These are phyloP conservation scores for Drosophila ohnishii DNA, from an alignment of 1,140 invertebrate genomes.

Conservation along the genomic window DNA sequence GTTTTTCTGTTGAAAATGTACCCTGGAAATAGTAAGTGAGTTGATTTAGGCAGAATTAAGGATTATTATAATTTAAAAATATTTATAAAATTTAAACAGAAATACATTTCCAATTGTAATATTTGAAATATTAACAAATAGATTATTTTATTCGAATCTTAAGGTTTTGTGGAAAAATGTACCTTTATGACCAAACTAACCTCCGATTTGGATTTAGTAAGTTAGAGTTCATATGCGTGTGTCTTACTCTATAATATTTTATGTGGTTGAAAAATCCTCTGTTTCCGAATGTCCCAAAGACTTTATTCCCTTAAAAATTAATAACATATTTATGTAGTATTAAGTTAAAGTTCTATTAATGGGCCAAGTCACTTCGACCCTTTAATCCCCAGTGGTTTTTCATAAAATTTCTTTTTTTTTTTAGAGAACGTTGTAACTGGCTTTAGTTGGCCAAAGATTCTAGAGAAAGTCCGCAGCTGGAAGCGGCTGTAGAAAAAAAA, in stretches of 20 bases:
- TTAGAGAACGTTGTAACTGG: slow-evolving; percentile 35
- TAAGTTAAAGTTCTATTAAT: neutral
- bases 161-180: too few relatives aligned
- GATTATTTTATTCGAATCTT: too few relatives aligned
- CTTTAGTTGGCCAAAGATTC: slow-evolving; percentile 61
- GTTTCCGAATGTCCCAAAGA: too few relatives aligned
- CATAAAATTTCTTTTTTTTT: slow-evolving; percentile 12
- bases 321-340: neutral
- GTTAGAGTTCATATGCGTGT: too few relatives aligned
- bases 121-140: too few relatives aligned
- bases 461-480: slow-evolving; percentile 57
- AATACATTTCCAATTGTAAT: too few relatives aligned
- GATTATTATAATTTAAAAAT: neutral
- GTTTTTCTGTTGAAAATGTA: slow-evolving; percentile 5
- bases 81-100: too few relatives aligned
- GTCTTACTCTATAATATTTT: too few relatives aligned
- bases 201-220: too few relatives aligned
- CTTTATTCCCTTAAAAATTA: neutral
- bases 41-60: neutral
- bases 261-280: too few relatives aligned
- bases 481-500: slow-evolving; percentile 43
- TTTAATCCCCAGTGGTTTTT: neutral
- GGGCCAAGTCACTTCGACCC: neutral
- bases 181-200: too few relatives aligned
- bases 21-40: neutral